These are phyloP conservation scores for Thecocarcelia acutangulata DNA, from an alignment of 2,888 invertebrate genomes.

Conservation along the genomic window DNA sequence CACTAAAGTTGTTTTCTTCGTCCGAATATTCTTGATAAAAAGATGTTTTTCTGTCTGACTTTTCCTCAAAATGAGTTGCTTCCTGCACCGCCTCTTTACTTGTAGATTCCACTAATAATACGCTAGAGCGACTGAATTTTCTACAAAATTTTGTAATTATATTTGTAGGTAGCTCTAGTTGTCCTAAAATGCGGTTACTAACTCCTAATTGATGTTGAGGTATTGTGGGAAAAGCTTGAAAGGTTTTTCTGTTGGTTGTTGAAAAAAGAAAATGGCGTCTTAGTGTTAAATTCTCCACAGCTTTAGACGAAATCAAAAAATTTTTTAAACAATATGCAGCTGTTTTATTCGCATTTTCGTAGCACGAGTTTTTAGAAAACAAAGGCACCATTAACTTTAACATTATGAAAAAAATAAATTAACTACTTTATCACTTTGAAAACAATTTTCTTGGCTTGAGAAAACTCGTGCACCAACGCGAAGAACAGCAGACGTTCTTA, in stretches of 20 bases:
- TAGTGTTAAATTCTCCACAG: slow-evolving; percentile 73
- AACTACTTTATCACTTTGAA: not conserved
- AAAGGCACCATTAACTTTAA: slow-evolving; percentile 76
- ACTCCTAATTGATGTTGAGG: slow-evolving; percentile 64
- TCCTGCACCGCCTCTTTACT: slow-evolving; percentile 47
- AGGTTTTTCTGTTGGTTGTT: slow-evolving; percentile 77
- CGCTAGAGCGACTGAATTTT: slow-evolving; percentile 60
- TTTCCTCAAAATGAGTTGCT: slow-evolving; percentile 70
- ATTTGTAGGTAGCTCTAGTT: slow-evolving; percentile 68
- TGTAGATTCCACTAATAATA: slow-evolving; percentile 64
- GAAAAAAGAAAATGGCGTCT: slow-evolving; percentile 80
- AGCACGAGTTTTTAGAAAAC: slow-evolving; percentile 75
- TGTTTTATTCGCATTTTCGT: slow-evolving; percentile 66
- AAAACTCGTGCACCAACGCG: slow-evolving; percentile 73
- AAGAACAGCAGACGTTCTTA: slow-evolving; percentile 77
- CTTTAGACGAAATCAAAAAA: slow-evolving; percentile 75
- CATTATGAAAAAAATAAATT: slow-evolving; percentile 56
- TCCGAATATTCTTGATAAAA: slow-evolving; percentile 74
- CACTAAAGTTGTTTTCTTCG: slow-evolving; percentile 75
- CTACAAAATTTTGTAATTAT: slow-evolving; percentile 48
- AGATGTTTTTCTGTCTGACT: slow-evolving; percentile 68
- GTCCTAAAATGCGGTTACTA: slow-evolving; percentile 70
- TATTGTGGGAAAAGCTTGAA: slow-evolving; percentile 74
- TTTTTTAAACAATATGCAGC: slow-evolving; percentile 74
- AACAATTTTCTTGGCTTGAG: not conserved